These are phyloP conservation scores for Galerucella nymphaeae DNA, from an alignment of 2,888 invertebrate species.

Conservation along the genomic window DNA sequence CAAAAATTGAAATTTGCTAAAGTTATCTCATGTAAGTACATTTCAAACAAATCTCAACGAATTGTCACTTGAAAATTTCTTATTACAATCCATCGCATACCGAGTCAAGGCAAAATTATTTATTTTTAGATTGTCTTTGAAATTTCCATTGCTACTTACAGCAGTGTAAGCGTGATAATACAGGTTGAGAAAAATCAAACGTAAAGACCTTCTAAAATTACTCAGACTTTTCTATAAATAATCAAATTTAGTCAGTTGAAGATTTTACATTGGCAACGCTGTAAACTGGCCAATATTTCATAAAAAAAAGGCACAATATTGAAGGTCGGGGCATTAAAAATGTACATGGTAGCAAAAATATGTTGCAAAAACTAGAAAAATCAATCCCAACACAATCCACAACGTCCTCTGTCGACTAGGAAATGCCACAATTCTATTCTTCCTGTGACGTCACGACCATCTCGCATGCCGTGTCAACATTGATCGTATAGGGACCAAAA, in stretches of 20 bases:
- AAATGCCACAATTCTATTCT: constrained; percentile 40
- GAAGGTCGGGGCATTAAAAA: no score
- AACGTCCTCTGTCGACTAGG: constrained; percentile 34
- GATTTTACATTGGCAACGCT: no score
- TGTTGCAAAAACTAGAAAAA: not conserved
- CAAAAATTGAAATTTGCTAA: not conserved
- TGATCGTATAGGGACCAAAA: constrained; percentile 55
- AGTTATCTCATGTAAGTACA: not conserved
- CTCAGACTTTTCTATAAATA: not conserved
- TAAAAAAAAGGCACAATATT: no score
- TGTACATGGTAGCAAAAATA: no score
- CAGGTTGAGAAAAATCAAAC: not conserved
- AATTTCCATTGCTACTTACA: constrained; percentile 23
- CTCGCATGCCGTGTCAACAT: constrained; percentile 64
- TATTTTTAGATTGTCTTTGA: constrained; percentile 26
- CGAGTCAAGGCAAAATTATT: constrained; percentile 28
- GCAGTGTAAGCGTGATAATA: not conserved
- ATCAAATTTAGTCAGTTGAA: not conserved
- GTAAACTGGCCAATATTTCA: no score
- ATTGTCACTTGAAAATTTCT: no score
- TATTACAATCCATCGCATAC: no score
- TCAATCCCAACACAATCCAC: constrained; percentile 14
- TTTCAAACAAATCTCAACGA: not conserved
- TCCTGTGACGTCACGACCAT: constrained; percentile 49
- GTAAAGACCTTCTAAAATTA: not conserved